Conservation (phyloP, 2,797 vertebrate genomes). For the Hemitrygon akajei region DNA sequence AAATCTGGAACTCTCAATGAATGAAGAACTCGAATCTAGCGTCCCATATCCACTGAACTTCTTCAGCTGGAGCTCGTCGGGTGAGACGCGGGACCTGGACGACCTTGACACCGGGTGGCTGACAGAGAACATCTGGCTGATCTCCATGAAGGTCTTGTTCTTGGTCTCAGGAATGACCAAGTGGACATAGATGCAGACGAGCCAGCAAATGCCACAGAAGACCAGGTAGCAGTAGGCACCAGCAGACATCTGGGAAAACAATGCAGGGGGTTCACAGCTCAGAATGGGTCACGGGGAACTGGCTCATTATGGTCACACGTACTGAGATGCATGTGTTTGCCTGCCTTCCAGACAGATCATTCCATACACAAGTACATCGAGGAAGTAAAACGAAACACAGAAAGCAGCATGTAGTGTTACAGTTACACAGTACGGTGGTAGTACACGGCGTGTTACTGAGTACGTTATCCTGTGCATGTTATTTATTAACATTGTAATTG, state of each 20-base stretch:
- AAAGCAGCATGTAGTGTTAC: too few species aligned
- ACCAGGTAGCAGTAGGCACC: slow-evolving; percentile 80
- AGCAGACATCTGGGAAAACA: slow-evolving; percentile 55
- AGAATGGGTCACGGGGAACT: too few species aligned
- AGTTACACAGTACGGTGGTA: too few species aligned
- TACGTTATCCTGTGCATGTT: too few species aligned
- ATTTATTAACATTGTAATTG: too few species aligned
- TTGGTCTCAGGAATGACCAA: slow-evolving; percentile 77
- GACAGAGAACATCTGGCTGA: slow-evolving; percentile 67
- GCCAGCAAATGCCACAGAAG: slow-evolving; percentile 68
- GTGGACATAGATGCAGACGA: slow-evolving; percentile 67
- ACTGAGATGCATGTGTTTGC: too few species aligned
- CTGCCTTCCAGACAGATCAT: too few species aligned
- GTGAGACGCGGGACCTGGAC: background rate
- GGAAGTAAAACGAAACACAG: background rate
- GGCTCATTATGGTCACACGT: too few species aligned
- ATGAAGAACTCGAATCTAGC: slow-evolving; percentile 58
- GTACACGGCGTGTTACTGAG: too few species aligned
- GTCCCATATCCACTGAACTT: slow-evolving; percentile 65
- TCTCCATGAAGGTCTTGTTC: slow-evolving; percentile 85
- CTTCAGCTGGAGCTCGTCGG: slow-evolving; percentile 52
- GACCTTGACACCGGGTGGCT: too few species aligned
- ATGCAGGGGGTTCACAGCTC: background rate
- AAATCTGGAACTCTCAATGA: slow-evolving; percentile 26
- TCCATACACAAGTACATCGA: too few species aligned